Evolutionary conservation across 2,113 vertebrate genomes (phyloP).

Genomic region (Pipa parva): DNA sequence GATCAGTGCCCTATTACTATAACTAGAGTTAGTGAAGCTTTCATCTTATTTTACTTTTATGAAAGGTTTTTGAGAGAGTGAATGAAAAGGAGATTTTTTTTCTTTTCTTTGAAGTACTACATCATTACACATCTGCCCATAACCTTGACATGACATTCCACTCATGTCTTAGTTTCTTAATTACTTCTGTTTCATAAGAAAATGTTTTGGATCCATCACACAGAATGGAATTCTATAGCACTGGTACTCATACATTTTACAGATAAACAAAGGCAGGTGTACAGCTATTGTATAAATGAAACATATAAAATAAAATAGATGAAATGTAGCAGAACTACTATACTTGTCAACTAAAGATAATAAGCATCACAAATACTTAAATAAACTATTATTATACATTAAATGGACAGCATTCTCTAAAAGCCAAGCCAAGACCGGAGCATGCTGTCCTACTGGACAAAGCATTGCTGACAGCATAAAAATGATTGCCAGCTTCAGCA

Average conservation of each 20-base stretch:
- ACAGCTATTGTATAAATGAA: conserved; percentile 11
- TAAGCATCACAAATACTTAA: background rate
- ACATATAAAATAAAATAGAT: background rate
- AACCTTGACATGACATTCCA: conserved; percentile 40
- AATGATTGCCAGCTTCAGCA: too few species aligned
- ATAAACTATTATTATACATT: too few species aligned
- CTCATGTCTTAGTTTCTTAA: conserved; percentile 17
- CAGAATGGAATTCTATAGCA: background rate
- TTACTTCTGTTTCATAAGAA: conserved; percentile 4
- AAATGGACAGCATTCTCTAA: too few species aligned
- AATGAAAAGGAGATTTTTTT: conserved; percentile 18
- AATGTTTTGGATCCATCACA: conserved; percentile 9
- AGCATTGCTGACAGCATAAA: too few species aligned
- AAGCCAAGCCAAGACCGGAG: too few species aligned
- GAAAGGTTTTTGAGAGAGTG: too few species aligned
- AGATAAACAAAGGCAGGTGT: conserved; percentile 29
- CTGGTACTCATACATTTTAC: background rate
- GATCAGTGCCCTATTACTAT: too few species aligned
- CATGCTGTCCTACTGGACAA: too few species aligned
- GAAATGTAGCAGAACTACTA: background rate
- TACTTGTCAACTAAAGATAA: background rate
- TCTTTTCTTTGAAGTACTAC: conserved; percentile 41
- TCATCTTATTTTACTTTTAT: too few species aligned
- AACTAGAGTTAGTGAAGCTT: too few species aligned
- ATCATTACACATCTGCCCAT: conserved; percentile 29